Conservation (phyloP, 2,888 invertebrate genomes). For the Eupithecia inturbata region DNA sequence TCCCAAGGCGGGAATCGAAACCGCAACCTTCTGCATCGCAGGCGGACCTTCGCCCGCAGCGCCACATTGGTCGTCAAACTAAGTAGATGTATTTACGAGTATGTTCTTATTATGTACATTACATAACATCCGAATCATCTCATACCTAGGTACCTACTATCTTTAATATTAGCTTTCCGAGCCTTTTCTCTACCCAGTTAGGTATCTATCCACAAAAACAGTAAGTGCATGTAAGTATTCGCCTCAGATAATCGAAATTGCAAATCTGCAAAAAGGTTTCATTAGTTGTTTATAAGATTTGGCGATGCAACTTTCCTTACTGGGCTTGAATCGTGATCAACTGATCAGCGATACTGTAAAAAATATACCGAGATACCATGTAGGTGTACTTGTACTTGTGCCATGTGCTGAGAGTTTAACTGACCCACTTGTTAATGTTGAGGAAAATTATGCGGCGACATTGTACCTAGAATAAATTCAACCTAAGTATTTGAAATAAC, state of each 20-base stretch:
- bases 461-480: not conserved
- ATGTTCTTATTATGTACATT: too few relatives aligned
- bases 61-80: too few relatives aligned
- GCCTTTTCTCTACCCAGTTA: not conserved
- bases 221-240: not conserved
- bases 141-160: too few relatives aligned
- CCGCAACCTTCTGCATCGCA: too few relatives aligned
- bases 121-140: too few relatives aligned
- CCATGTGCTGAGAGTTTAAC: constrained; percentile 7
- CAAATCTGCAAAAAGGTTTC: constrained; percentile 17
- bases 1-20: too few relatives aligned
- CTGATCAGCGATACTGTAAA: not conserved
- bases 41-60: too few relatives aligned
- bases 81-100: too few relatives aligned
- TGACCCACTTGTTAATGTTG: constrained; percentile 6
- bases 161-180: too few relatives aligned
- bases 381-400: not conserved
- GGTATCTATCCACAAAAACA: not conserved
- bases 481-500: not conserved
- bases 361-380: not conserved
- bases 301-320: constrained; percentile 22
- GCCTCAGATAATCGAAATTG: constrained; percentile 7
- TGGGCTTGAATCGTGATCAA: constrained; percentile 11
- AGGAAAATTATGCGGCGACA: constrained; percentile 2
- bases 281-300: constrained; percentile 9